Conservation (phyloP, 2,113 vertebrate species). For the Podocnemis expansa region DNA sequence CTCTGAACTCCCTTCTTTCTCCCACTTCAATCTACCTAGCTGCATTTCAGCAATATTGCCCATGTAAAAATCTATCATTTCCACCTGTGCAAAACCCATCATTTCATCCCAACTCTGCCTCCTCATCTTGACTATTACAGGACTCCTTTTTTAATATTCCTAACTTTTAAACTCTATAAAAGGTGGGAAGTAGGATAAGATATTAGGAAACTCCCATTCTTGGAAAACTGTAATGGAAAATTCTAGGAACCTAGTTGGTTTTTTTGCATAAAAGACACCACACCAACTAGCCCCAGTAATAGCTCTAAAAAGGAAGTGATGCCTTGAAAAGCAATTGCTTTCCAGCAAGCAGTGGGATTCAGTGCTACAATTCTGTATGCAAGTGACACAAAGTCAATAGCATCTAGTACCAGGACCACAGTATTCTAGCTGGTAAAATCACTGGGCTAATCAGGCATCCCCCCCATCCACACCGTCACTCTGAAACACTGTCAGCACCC, state of each 20-base stretch:
- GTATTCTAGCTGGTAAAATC: neutral
- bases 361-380: neutral
- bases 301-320: neutral
- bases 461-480: fast-evolving
- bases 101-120: neutral
- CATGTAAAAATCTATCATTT: neutral
- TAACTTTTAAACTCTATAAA: neutral
- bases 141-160: neutral
- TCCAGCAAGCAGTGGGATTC: neutral
- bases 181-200: neutral
- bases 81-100: neutral
- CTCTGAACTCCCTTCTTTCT: neutral
- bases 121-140: no score
- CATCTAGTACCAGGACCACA: neutral
- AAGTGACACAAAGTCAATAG: neutral
- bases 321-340: neutral
- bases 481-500: neutral
- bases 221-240: fast-evolving
- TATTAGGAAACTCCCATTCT: neutral
- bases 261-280: neutral
- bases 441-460: neutral
- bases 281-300: neutral
- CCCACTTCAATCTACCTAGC: neutral
- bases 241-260: neutral
- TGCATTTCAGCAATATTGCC: neutral